Evolutionary conservation across 2,797 vertebrate species (phyloP).

Genomic region (Pangasius larnaudii): DNA sequence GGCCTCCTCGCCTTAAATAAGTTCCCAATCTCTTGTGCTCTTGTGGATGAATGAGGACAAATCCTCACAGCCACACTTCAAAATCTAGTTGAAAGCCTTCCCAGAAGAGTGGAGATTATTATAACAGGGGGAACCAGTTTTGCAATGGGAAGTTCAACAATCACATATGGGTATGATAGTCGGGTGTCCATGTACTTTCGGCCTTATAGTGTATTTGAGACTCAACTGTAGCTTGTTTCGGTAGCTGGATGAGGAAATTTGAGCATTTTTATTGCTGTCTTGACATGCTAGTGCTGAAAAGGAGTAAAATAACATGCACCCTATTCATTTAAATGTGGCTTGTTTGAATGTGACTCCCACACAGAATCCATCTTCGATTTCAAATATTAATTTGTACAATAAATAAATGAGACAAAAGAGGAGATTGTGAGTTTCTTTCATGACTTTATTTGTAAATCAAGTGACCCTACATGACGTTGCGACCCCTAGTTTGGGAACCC

Average conservation of each 20-base stretch:
- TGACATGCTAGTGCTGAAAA: neutral
- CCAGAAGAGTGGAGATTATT: neutral
- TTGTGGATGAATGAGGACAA: neutral
- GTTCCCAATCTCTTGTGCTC: neutral
- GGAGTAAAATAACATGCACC: neutral
- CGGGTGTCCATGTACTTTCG: neutral
- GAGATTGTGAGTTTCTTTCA: neutral
- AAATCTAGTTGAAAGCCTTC: neutral
- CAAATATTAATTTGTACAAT: neutral
- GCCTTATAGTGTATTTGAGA: neutral
- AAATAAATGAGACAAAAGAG: neutral
- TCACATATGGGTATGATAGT: neutral
- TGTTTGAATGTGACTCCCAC: neutral
- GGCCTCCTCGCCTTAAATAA: neutral
- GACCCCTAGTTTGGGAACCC: neutral
- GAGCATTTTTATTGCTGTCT: neutral
- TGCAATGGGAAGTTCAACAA: neutral
- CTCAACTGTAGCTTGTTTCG: neutral
- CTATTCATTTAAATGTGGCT: neutral
- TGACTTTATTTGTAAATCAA: neutral
- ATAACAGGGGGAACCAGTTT: neutral
- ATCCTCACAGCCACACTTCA: neutral
- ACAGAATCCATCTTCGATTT: neutral
- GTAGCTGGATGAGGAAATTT: neutral
- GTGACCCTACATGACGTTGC: neutral